These are phyloP conservation scores for Acleris literana DNA, from an alignment of 2,888 invertebrate species.

Conservation along the genomic window DNA sequence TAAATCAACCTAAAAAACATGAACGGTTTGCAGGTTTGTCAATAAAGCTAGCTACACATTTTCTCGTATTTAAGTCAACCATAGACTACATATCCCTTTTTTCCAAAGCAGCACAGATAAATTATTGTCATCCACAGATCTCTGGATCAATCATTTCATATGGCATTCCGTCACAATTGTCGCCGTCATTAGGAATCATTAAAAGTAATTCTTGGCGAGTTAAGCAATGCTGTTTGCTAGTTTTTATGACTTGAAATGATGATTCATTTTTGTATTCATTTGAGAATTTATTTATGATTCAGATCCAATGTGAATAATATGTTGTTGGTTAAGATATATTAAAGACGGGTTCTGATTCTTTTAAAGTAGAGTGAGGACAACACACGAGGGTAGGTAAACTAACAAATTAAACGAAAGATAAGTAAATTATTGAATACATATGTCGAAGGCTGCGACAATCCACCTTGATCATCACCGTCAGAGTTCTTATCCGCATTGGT, in stretches of 20 bases:
- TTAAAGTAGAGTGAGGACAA: too few species aligned
- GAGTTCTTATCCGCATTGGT: too few species aligned
- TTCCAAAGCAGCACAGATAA: constrained; percentile 2
- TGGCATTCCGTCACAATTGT: constrained; percentile 35
- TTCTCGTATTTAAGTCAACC: neutral
- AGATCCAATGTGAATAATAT: neutral
- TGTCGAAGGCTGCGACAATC: too few species aligned
- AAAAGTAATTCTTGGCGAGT: constrained; percentile 14
- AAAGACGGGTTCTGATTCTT: too few species aligned
- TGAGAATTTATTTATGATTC: neutral
- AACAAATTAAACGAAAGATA: too few species aligned
- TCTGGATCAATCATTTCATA: constrained; percentile 32
- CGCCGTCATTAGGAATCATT: constrained; percentile 21
- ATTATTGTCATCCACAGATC: neutral
- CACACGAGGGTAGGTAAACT: too few species aligned
- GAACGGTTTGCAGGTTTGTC: too few species aligned
- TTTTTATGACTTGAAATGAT: constrained; percentile 18
- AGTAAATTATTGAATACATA: too few species aligned
- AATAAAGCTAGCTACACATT: neutral
- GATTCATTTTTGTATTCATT: constrained; percentile 1
- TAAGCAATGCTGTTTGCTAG: constrained; percentile 1
- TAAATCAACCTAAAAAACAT: too few species aligned
- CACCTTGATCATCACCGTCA: too few species aligned
- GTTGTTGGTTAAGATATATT: neutral
- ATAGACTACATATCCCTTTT: neutral